Evolutionary conservation across 1,140 invertebrate genomes (phyloP).

Genomic region (Eupeodes corollae): DNA sequence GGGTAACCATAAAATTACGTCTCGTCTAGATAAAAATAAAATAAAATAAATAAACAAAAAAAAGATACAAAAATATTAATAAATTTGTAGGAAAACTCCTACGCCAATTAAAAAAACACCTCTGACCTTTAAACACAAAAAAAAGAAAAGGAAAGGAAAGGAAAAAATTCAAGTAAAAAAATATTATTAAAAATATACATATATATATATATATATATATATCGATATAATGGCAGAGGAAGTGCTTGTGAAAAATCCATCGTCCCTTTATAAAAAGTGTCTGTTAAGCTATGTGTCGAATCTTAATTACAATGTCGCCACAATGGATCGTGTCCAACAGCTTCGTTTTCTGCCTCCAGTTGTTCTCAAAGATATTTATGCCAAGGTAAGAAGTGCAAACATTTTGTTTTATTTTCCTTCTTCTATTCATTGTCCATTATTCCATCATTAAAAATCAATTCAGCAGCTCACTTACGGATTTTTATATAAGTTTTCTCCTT

Average conservation of each 20-base stretch:
- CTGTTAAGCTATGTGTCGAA: constrained; percentile 17
- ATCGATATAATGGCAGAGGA: not conserved
- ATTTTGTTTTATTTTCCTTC: not conserved
- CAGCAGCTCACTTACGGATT: no score
- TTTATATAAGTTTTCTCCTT: no score
- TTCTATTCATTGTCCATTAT: no score
- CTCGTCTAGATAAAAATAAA: no score
- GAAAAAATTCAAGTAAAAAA: not conserved
- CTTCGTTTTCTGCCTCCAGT: constrained; percentile 25
- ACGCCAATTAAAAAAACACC: constrained; percentile 3
- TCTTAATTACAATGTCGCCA: constrained; percentile 18
- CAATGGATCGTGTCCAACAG: constrained; percentile 22
- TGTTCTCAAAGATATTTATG: constrained; percentile 31
- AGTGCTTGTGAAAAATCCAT: constrained; percentile 9
- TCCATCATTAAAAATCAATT: no score
- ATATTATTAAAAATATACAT: not conserved
- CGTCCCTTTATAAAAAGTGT: constrained; percentile 19
- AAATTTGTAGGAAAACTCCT: no score
- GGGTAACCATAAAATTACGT: no score
- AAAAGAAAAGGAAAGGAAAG: not conserved
- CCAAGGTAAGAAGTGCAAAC: constrained; percentile 28
- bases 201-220: not conserved
- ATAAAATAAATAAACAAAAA: no score
- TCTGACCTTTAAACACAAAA: not conserved
- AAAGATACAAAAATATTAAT: no score